Base-by-base conservation (phyloP, 2,888 invertebrate genomes). In the Axea sp. region DNA sequence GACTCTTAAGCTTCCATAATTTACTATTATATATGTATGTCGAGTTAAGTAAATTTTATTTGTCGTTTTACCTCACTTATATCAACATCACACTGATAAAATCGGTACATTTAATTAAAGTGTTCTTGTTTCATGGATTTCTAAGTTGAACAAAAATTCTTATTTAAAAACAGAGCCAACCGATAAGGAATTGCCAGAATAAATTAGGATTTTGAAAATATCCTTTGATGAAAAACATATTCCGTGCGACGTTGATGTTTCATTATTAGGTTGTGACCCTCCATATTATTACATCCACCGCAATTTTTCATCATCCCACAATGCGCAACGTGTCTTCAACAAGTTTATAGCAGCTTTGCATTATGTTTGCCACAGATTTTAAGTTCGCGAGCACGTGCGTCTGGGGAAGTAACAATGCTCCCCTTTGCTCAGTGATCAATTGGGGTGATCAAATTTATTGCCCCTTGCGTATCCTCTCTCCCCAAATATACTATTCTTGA, bases 401-500 rank as follows among this genome's bases (percentile, higher is more conserved):
- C 8, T 4, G 11, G 47, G 47, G 14, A 26, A 14, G 24, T 5
- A 49, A 62, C 62, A 62, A 49, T 49, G 62, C 49, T 22, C 31
- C 49, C 62, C 39, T 49, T 39, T 39, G 31, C 41, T 41, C 26
- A 26, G 24, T 39, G 62, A 62, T 62, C 62, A 62, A 62, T 62
- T 62, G 39, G 62, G 62, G 62, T 41, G 49, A 62, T 62, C 30
- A 49, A 62, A 62, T 62, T 62, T 49, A 62, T 49, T 60, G 39
- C 49, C 45, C 33, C 39, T 24, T 12, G 12, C 22, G 12, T 11
- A 24, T 39, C 22, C 49, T 12, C 49, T 5, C 49, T 17, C 35
- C 45, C 30, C 19, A 35, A 62, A 35, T 35, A 24, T 39, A 49
- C 49, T 62, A 62, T 49, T 37, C 35, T 22, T 7, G 30, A 7